Conservation (phyloP, 1,140 invertebrate species). For the Bombyx mandarina region DNA sequence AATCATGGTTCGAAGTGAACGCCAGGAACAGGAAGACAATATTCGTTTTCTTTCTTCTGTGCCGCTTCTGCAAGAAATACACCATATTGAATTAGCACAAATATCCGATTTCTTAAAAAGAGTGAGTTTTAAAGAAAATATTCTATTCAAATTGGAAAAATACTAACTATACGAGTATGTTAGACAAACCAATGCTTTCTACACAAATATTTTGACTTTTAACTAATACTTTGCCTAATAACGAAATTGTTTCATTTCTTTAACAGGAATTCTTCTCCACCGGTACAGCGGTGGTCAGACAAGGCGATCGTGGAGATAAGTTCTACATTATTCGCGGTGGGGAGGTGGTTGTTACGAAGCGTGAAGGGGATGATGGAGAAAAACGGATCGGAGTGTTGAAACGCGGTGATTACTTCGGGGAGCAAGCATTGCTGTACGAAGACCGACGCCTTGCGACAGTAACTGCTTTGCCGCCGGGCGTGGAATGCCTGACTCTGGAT, state of each 20-base stretch:
- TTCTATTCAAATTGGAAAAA: too few relatives aligned
- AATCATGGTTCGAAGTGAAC: conserved; percentile 87
- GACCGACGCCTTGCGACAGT: conserved; percentile 91
- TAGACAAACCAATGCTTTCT: background rate
- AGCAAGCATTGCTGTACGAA: conserved; percentile 85
- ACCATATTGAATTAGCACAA: conserved; percentile 85
- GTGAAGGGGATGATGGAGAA: conserved; percentile 72
- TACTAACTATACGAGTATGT: too few relatives aligned
- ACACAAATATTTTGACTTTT: background rate
- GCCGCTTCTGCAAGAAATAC: conserved; percentile 85
- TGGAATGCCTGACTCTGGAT: conserved; percentile 91
- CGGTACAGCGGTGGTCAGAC: conserved; percentile 89
- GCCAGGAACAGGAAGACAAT: conserved; percentile 85
- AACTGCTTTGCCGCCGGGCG: conserved; percentile 86
- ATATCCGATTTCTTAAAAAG: conserved; percentile 92
- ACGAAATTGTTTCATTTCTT: background rate
- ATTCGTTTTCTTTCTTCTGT: conserved; percentile 89
- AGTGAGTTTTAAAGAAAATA: conserved; percentile 63
- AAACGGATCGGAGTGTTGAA: conserved; percentile 75
- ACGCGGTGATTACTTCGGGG: conserved; percentile 84
- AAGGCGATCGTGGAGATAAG: conserved; percentile 94
- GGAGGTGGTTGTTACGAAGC: conserved; percentile 84
- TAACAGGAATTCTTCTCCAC: conserved; percentile 85
- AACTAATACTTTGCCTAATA: background rate
- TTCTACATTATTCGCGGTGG: conserved; percentile 97